These are phyloP conservation scores for Cryptotis parvus DNA, from an alignment of 2,113 vertebrate genomes.

Conservation along the genomic window DNA sequence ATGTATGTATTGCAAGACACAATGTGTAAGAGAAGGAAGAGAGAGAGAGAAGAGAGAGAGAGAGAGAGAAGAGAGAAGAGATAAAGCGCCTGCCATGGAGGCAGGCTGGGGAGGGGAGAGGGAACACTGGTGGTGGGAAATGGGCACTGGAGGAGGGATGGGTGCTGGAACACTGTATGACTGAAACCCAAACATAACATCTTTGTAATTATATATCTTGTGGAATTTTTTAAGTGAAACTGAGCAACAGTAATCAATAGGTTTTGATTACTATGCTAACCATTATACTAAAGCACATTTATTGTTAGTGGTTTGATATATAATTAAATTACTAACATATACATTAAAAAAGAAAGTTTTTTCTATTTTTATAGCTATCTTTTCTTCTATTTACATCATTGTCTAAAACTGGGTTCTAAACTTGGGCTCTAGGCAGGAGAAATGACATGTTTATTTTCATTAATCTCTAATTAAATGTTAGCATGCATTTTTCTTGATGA, in stretches of 20 bases:
- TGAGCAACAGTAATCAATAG: neutral
- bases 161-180: too few species aligned
- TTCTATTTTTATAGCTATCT: neutral
- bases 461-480: constrained; percentile 26
- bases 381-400: constrained; percentile 29
- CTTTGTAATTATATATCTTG: too few species aligned
- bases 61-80: too few species aligned
- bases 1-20: too few species aligned
- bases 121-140: too few species aligned
- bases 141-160: too few species aligned
- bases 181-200: too few species aligned
- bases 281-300: neutral
- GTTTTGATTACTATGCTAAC: neutral
- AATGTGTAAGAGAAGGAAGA: too few species aligned
- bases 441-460: constrained; percentile 12
- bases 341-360: neutral
- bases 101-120: too few species aligned
- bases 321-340: neutral
- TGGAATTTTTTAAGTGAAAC: neutral
- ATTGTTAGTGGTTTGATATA: constrained; percentile 23
- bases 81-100: too few species aligned
- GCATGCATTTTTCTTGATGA: constrained; percentile 7
- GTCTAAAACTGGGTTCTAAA: neutral
- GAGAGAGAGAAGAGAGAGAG: too few species aligned
- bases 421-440: neutral